Percentiles rank a stretch among this genome's conserved stretches.
Conservation (phyloP, 2,797 vertebrate species). For the Enteromius fasciolatus region DNA sequence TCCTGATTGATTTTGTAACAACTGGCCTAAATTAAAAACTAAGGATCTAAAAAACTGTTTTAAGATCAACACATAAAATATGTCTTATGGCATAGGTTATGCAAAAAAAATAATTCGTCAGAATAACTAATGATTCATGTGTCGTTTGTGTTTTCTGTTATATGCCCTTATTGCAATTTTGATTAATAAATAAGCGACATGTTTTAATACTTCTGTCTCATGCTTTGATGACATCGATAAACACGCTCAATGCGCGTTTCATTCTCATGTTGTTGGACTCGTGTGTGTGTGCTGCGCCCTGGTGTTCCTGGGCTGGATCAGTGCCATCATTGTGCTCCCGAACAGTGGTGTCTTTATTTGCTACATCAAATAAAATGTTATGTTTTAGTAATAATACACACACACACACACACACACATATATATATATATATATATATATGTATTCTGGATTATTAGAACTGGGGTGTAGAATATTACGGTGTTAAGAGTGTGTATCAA, state of each 20-base stretch:
- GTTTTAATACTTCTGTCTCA: neutral
- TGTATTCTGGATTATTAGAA: neutral
- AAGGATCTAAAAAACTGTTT: neutral
- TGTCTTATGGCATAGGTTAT: neutral
- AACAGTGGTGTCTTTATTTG: conserved; percentile 24
- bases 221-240: conserved; percentile 6
- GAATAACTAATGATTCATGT: neutral
- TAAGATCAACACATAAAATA: neutral
- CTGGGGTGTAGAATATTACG: neutral
- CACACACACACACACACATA: too few relatives aligned
- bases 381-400: conserved; percentile 29
- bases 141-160: neutral
- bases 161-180: neutral
- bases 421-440: neutral
- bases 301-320: conserved; percentile 59
- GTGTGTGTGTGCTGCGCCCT: conserved; percentile 23
- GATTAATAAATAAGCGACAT: neutral
- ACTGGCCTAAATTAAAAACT: neutral
- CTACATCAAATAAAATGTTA: conserved; percentile 12
- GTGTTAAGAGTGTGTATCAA: neutral
- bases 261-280: conserved; percentile 2
- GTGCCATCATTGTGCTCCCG: conserved; percentile 60
- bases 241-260: neutral
- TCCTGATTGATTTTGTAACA: neutral
- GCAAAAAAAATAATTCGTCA: neutral